phyloP scores from a whole-genome alignment of 2,888 invertebrate species.

The Amphiduros pacificus region DNA sequence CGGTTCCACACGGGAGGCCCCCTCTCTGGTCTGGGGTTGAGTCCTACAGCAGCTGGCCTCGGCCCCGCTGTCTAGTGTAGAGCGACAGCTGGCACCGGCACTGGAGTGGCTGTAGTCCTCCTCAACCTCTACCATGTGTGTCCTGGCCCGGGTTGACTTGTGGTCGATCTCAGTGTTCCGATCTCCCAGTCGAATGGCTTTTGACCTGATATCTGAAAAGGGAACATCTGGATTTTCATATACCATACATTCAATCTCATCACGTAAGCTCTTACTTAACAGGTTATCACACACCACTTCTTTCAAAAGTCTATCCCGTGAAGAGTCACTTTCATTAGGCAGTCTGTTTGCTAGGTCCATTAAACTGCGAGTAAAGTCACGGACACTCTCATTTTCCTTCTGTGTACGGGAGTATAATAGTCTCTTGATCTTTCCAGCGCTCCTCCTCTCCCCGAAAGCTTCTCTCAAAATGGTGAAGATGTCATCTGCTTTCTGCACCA shows the following conservation, averaged over 20 bases:
- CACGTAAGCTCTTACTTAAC: not conserved
- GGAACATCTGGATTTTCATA: not conserved
- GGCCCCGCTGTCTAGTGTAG: too few relatives aligned
- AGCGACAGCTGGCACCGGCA: too few relatives aligned
- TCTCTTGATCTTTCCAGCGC: not conserved
- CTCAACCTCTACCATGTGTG: not conserved
- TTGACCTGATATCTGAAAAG: not conserved
- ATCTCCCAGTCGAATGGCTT: not conserved
- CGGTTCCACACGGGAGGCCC: not conserved
- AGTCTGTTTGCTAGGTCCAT: not conserved
- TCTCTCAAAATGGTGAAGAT: not conserved
- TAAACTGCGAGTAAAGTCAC: not conserved
- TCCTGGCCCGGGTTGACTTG: not conserved
- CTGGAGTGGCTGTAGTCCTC: not conserved
- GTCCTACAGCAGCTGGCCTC: too few relatives aligned
- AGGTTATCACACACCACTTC: not conserved
- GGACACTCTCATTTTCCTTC: not conserved
- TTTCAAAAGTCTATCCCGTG: not conserved
- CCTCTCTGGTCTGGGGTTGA: not conserved
- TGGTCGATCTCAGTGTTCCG: not conserved
- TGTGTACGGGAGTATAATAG: not conserved
- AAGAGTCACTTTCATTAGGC: not conserved
- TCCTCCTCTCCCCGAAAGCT: not conserved
- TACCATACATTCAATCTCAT: not conserved
- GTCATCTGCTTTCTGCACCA: not conserved